Conservation (phyloP, 2,888 invertebrate genomes). For the Nebria salina region DNA sequence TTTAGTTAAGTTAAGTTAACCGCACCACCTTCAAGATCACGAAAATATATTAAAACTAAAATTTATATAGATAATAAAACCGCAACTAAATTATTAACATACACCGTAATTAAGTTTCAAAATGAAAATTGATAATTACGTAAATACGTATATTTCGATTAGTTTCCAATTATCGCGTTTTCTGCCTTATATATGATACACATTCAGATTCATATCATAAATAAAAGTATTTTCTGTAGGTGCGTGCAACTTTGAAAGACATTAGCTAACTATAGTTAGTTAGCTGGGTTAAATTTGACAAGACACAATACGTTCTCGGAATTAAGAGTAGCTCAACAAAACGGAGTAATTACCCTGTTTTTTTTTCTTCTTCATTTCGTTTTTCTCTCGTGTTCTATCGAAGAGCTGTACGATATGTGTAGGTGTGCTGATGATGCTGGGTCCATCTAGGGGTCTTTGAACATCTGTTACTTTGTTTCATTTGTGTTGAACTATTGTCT, state of each 20-base stretch:
- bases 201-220: neutral
- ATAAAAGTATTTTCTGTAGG: neutral
- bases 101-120: too few relatives aligned
- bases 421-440: neutral
- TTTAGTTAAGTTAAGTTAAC: neutral
- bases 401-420: neutral
- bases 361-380: neutral
- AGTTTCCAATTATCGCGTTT: too few relatives aligned
- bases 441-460: neutral
- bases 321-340: neutral
- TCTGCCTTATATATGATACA: neutral
- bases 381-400: neutral
- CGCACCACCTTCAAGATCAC: neutral
- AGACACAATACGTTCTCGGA: neutral
- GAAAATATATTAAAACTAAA: neutral
- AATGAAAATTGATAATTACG: too few relatives aligned
- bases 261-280: neutral
- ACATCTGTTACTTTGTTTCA: neutral
- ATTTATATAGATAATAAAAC: too few relatives aligned
- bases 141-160: too few relatives aligned
- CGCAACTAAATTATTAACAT: too few relatives aligned
- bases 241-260: neutral
- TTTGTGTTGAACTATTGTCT: constrained; percentile 1
- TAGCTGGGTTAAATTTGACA: neutral
- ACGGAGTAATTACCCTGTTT: neutral